Conservation (phyloP, 2,888 invertebrate species). For the Campoplex nolae region DNA sequence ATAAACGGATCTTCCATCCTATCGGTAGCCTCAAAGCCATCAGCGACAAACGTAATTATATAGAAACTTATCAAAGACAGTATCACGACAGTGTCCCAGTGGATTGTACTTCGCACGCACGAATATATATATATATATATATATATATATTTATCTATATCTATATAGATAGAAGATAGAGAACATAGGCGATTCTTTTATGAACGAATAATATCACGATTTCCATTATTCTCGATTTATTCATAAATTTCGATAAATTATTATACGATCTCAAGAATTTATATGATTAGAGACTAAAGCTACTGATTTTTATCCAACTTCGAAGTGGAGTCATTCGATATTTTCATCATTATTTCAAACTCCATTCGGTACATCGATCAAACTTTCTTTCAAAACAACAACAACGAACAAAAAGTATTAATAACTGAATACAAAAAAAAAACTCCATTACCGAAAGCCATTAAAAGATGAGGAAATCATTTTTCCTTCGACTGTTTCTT, state of each 20-base stretch:
- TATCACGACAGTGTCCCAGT: conserved; percentile 5
- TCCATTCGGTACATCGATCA: neutral
- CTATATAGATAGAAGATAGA: neutral
- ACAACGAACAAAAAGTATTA: neutral
- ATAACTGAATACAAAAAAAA: neutral
- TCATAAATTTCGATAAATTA: neutral
- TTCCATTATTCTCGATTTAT: neutral
- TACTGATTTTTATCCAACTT: neutral
- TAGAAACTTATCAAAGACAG: conserved; percentile 65
- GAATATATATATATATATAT: no score
- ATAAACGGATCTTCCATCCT: conserved; percentile 18
- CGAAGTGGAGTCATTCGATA: neutral
- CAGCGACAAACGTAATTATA: conserved; percentile 73
- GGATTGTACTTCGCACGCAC: conserved; percentile 25
- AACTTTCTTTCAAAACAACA: neutral
- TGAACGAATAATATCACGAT: neutral
- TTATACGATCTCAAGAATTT: no score
- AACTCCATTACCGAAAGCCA: neutral
- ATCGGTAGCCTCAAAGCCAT: conserved; percentile 43
- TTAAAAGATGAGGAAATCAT: neutral
- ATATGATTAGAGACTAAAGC: neutral
- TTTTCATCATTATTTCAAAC: neutral
- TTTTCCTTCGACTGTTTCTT: no score
- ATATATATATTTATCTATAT: no score
- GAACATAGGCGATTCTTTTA: neutral